phyloP scores from a whole-genome alignment of 2,888 invertebrate genomes.

The Cerastis rubricosa region DNA sequence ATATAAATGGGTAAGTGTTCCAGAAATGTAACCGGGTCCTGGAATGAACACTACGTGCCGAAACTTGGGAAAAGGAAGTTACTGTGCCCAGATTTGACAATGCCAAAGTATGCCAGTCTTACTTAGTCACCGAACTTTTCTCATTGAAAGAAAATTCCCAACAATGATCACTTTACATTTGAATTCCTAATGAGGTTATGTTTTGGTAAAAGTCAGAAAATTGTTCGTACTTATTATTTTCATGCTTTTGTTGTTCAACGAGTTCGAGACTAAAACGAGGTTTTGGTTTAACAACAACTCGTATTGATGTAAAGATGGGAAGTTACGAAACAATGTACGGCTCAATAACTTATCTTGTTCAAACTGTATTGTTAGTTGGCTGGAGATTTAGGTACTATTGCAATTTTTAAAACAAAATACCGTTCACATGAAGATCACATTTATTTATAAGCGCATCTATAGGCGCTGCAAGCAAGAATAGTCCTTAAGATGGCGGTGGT shows the following conservation, averaged over 20 bases:
- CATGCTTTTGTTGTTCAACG: conserved; percentile 9
- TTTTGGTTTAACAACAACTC: conserved; percentile 5
- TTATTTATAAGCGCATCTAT: too few relatives aligned
- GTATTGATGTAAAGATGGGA: conserved; percentile 11
- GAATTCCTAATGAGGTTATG: conserved; percentile 43
- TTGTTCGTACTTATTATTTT: conserved; percentile 22
- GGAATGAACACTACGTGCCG: conserved; percentile 37
- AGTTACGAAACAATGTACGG: neutral
- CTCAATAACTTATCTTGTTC: neutral
- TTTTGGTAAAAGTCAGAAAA: conserved; percentile 30
- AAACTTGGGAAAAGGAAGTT: conserved; percentile 15
- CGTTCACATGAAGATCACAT: too few relatives aligned
- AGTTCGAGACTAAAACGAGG: conserved; percentile 21
- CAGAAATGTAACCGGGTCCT: conserved; percentile 57
- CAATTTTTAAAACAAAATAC: too few relatives aligned
- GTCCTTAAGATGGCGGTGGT: neutral
- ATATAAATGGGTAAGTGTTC: conserved; percentile 45
- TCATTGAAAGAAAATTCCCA: conserved; percentile 26
- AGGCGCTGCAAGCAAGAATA: too few relatives aligned
- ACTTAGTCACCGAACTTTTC: conserved; percentile 41
- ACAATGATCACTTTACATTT: conserved; percentile 41
- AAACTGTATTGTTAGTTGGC: neutral
- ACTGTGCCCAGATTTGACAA: neutral
- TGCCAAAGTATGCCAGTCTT: conserved; percentile 4
- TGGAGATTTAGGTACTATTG: neutral